Evolutionary conservation across 2,888 invertebrate species (phyloP), one percentile per base, ranked within the genome.

Genomic region (Celastrina argiolus): DNA sequence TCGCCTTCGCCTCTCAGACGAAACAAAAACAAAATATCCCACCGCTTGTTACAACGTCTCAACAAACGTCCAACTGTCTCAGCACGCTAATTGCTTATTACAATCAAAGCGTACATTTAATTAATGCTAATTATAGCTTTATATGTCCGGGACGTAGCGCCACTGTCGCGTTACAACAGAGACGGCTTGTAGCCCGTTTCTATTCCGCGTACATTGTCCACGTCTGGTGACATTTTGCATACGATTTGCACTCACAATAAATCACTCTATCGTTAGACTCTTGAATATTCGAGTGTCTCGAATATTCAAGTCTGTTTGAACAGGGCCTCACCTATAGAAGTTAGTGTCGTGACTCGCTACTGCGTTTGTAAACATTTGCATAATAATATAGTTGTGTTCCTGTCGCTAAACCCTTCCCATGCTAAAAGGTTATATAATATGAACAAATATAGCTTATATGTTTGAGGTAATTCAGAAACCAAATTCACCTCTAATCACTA

Each of bases 111-210:
- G 14, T 39, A 61, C 34, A 39, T 61, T 18, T 61, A 61, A 61
- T 61, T 14, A 36, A 61, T 61, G 61, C 61, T 61, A 61, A 61
- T 61, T 61, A 61, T 36, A 59, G 34, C 34, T 31, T 31, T 59
- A 18, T 59, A 59, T 59, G 31, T 36, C 59, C 34, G 61, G 36
- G 39, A 64, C 45, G 65, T 26, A 56, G 39, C 67, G 64, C 67
- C 67, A 65, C 71, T 70, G 73, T 74, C 66, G 68, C 73, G 68
- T 73, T 70, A 74, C 73, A 71, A 72, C 71, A 70, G 73, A 65
- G 71, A 71, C 71, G 71, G 74, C 77, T 76, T 73, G 69, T 71
- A 70, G 72, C 68, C 59, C 67, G 64, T 67, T 74, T 71, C 69
- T 71, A 68, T 56, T 68, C 58, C 67, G n/a, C 63, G 42, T 66